phyloP scores from a whole-genome alignment of 2,797 vertebrate genomes.

The Parauchenoglanis punctatus region DNA sequence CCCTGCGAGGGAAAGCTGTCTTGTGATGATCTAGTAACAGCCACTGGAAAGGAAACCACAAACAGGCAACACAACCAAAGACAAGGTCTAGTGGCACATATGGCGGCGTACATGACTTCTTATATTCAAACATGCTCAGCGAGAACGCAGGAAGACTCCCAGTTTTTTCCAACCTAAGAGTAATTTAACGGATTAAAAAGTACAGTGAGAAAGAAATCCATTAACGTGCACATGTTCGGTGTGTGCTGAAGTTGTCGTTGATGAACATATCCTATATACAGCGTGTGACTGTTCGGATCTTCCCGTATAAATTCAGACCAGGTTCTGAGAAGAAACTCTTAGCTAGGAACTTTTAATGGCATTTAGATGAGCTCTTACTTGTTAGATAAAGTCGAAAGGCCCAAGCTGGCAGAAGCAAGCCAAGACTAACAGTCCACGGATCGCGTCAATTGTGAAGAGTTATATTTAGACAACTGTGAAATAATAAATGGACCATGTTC shows the following conservation, averaged over 20 bases:
- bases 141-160: not conserved
- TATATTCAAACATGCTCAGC: not conserved
- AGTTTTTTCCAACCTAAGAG: not conserved
- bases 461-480: not conserved
- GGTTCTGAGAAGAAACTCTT: not conserved
- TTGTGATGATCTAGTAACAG: constrained; percentile 1
- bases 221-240: not conserved
- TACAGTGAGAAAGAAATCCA: not conserved
- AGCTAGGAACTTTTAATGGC: not conserved
- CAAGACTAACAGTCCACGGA: not conserved
- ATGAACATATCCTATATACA: not conserved
- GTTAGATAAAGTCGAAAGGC: not conserved
- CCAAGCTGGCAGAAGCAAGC: no score
- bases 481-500: not conserved
- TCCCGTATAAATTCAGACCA: not conserved
- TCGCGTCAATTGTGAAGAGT: not conserved
- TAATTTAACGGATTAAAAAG: not conserved
- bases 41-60: constrained; percentile 5
- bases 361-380: not conserved
- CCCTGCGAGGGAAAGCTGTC: not conserved
- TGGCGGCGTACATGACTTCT: not conserved
- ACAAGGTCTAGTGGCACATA: no score
- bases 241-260: not conserved
- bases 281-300: not conserved
- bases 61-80: no score